These are phyloP conservation scores for Diplosoma virens DNA, from an alignment of 23 tunicate species.

Conservation along the genomic window DNA sequence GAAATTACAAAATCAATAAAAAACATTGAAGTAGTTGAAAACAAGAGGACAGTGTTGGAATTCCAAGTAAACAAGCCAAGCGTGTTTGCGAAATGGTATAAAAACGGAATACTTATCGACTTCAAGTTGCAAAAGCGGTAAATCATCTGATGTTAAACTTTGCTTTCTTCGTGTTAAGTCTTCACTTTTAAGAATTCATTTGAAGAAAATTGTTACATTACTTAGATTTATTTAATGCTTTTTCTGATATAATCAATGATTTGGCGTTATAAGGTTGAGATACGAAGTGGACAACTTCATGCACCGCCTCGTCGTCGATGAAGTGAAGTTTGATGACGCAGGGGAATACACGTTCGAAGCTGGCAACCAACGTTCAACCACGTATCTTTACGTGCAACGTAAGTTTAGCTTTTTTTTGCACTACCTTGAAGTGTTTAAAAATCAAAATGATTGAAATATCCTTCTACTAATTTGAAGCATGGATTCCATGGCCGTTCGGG, in stretches of 20 bases:
- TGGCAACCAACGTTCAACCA: conserved; percentile 67
- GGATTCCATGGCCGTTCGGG: too few relatives aligned
- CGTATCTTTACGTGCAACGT: conserved; percentile 90
- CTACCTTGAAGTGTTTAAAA: neutral
- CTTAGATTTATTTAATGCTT: too few relatives aligned
- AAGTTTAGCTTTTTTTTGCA: conserved; percentile 20
- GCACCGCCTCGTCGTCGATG: conserved; percentile 59
- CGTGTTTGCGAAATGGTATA: conserved; percentile 83
- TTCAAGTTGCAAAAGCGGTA: conserved; percentile 33
- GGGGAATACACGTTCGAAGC: conserved; percentile 95
- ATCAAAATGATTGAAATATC: neutral
- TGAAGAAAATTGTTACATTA: too few relatives aligned
- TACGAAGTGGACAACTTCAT: conserved; percentile 63
- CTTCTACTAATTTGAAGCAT: too few relatives aligned
- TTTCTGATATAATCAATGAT: too few relatives aligned
- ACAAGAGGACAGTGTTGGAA: conserved; percentile 70
- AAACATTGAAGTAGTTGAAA: conserved; percentile 82
- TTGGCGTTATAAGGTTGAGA: conserved; percentile 39
- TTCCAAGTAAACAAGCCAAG: conserved; percentile 89
- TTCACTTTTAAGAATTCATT: too few relatives aligned
- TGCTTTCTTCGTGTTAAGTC: too few relatives aligned
- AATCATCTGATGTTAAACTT: too few relatives aligned
- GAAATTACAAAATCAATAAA: conserved; percentile 85
- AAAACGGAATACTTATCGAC: conserved; percentile 82
- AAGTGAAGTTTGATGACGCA: conserved; percentile 66